Percentiles rank a stretch among this genome's conserved stretches.
phyloP scores from a whole-genome alignment of 2,888 invertebrate species.

The Vanessa cardui region DNA sequence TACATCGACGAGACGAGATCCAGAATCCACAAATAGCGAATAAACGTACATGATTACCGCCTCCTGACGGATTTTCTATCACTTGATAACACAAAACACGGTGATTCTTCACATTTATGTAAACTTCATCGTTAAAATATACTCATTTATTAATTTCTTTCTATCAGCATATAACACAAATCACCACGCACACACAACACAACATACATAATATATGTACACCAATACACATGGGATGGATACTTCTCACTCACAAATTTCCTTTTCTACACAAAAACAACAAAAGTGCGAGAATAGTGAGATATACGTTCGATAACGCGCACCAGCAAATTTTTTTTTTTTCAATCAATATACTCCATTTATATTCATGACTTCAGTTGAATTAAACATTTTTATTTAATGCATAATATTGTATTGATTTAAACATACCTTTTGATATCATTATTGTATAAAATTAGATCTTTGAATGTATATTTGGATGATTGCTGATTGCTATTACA shows the following conservation, averaged over 20 bases:
- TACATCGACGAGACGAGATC: conserved; percentile 78
- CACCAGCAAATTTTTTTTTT: conserved; percentile 30
- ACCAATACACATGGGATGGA: conserved; percentile 64
- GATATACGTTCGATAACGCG: conserved; percentile 49
- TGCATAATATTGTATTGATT: too few species aligned
- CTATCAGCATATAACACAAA: conserved; percentile 82
- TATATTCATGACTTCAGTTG: background rate
- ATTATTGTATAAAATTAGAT: too few species aligned
- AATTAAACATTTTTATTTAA: background rate
- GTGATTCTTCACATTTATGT: conserved; percentile 78
- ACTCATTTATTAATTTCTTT: conserved; percentile 80
- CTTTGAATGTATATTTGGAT: too few species aligned
- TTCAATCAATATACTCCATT: conserved; percentile 5
- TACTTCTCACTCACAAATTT: conserved; percentile 53
- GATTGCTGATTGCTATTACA: too few species aligned
- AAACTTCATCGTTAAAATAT: conserved; percentile 77
- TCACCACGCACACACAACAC: conserved; percentile 84
- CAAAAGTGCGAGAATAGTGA: conserved; percentile 51
- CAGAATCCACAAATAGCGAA: conserved; percentile 82
- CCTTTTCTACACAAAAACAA: conserved; percentile 55
- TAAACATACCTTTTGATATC: too few species aligned
- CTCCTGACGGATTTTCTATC: conserved; percentile 80
- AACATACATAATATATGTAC: conserved; percentile 69
- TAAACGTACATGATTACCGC: conserved; percentile 82
- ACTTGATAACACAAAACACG: conserved; percentile 80